Evolutionary conservation across 2,797 vertebrate genomes (phyloP).

Genomic region (Tenualosa ilisha): DNA sequence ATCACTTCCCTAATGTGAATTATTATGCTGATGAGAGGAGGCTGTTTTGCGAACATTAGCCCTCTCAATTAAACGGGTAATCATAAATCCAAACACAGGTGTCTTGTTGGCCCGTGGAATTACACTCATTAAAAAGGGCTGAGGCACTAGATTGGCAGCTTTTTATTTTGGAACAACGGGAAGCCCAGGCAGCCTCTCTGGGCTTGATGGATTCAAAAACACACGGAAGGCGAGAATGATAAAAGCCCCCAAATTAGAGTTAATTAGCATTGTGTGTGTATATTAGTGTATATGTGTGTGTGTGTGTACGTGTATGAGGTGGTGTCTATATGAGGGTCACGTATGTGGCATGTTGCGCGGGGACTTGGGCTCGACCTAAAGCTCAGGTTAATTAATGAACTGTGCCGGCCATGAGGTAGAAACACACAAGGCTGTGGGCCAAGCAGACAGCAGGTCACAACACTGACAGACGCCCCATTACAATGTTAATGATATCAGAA

Average conservation of each 20-base stretch:
- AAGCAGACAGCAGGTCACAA: constrained; percentile 68
- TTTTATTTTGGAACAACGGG: not conserved
- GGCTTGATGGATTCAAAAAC: constrained; percentile 50
- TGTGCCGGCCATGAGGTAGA: constrained; percentile 57
- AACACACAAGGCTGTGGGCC: constrained; percentile 51
- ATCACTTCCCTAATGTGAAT: constrained; percentile 35
- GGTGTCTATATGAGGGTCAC: constrained; percentile 29
- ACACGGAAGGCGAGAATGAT: constrained; percentile 45
- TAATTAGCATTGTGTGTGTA: constrained; percentile 42
- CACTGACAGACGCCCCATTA: constrained; percentile 81
- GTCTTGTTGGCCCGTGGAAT: constrained; percentile 52
- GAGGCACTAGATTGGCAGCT: not conserved
- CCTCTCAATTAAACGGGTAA: constrained; percentile 58
- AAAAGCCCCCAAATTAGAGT: constrained; percentile 34
- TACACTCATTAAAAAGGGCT: constrained; percentile 53
- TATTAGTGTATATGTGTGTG: not conserved
- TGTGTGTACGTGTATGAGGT: not conserved
- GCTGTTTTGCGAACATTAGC: constrained; percentile 55
- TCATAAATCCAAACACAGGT: constrained; percentile 62
- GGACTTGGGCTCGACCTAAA: constrained; percentile 52
- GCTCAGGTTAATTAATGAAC: constrained; percentile 79
- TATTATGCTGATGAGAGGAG: constrained; percentile 54
- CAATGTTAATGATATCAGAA: constrained; percentile 77
- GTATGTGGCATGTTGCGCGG: constrained; percentile 33
- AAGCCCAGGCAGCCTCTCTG: not conserved